Evolutionary conservation across 1,140 invertebrate species (phyloP).

Genomic region (Trichoplusia ni): DNA sequence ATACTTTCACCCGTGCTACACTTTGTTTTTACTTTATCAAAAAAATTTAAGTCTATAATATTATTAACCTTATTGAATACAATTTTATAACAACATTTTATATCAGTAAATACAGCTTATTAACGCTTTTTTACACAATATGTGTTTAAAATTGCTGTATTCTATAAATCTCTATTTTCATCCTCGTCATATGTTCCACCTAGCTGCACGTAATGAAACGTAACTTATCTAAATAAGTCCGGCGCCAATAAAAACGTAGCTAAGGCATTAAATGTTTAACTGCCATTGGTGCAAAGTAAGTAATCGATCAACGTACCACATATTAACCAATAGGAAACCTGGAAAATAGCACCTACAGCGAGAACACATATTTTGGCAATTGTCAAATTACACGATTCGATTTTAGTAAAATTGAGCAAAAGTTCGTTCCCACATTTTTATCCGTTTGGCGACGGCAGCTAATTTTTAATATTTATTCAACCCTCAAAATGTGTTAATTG

Average conservation of each 20-base stretch:
- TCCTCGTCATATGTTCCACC: no score
- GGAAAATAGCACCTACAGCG: not conserved
- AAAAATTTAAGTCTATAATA: no score
- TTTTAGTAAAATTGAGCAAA: slow-evolving; percentile 55
- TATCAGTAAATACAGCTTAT: no score
- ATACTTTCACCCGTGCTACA: no score
- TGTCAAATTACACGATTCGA: slow-evolving; percentile 62
- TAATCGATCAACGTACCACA: slow-evolving; percentile 40
- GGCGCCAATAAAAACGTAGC: slow-evolving; percentile 54
- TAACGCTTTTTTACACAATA: no score
- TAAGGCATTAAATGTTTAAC: slow-evolving; percentile 66
- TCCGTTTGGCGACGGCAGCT: slow-evolving; percentile 43
- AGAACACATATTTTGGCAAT: slow-evolving; percentile 48
- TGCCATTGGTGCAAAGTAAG: slow-evolving; percentile 53
- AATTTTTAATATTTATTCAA: slow-evolving; percentile 36
- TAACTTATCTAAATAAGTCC: slow-evolving; percentile 32
- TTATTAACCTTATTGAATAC: no score
- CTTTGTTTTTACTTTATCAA: no score
- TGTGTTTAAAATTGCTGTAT: no score
- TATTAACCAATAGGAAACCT: slow-evolving; percentile 49
- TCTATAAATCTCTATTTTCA: no score
- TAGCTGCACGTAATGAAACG: no score
- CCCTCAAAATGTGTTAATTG: slow-evolving; percentile 46
- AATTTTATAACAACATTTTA: no score
- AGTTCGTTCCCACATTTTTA: slow-evolving; percentile 54